A percentile compares a stretch with the other conserved stretches of the same genome.
These are phyloP conservation scores for Atherinomorus stipes DNA, from an alignment of 2,113 vertebrate species.

Conservation along the genomic window DNA sequence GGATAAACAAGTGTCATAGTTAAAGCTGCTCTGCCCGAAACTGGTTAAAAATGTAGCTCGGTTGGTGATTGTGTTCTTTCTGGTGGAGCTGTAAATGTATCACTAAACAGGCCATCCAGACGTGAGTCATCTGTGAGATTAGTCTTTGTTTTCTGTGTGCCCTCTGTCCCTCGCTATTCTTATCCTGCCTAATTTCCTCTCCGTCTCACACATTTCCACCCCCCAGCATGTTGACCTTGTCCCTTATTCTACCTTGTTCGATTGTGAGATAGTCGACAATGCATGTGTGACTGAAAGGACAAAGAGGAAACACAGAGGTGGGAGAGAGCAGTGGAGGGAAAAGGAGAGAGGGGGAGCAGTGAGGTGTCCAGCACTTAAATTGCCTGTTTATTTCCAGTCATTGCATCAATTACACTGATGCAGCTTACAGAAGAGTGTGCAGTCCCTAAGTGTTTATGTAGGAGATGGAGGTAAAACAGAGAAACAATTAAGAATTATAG, in stretches of 20 bases:
- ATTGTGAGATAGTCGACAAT: constrained; percentile 53
- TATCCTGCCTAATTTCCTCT: constrained; percentile 72
- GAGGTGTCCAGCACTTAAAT: constrained; percentile 88
- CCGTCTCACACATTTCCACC: constrained; percentile 38
- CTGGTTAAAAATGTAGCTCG: constrained; percentile 11
- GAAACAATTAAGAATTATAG: constrained; percentile 68
- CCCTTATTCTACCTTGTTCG: constrained; percentile 70
- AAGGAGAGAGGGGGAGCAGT: constrained; percentile 68
- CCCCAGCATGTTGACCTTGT: constrained; percentile 76
- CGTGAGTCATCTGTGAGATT: constrained; percentile 67
- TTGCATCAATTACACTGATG: constrained; percentile 82
- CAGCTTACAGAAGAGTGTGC: constrained; percentile 51
- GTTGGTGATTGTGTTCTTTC: constrained; percentile 13
- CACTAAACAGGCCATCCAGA: constrained; percentile 57
- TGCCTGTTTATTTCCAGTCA: constrained; percentile 88
- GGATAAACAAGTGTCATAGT: constrained; percentile 11
- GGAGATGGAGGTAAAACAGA: constrained; percentile 26
- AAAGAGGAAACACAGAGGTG: constrained; percentile 51
- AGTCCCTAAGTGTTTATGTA: constrained; percentile 50
- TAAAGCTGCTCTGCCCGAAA: constrained; percentile 13
- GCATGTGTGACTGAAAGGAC: constrained; percentile 39
- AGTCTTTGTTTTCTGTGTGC: constrained; percentile 58
- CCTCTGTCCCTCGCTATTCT: constrained; percentile 67
- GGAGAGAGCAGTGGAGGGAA: constrained; percentile 30
- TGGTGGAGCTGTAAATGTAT: constrained; percentile 50